Evolutionary conservation across 1,140 invertebrate species (phyloP).

Genomic region (Ridgeia piscesae): DNA sequence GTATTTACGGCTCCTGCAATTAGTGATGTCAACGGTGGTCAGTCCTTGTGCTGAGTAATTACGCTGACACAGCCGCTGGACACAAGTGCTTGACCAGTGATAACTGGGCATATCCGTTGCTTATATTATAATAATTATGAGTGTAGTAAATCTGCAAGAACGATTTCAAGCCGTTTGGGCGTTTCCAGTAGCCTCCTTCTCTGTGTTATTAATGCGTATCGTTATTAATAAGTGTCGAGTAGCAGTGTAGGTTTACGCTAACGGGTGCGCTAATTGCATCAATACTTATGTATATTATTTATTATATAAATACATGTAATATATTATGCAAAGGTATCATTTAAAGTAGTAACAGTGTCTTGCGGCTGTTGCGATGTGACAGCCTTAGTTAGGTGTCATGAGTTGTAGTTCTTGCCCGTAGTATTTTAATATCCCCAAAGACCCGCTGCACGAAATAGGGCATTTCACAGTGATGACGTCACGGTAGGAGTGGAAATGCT

Average conservation of each 20-base stretch:
- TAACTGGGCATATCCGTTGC: no score
- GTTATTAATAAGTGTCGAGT: background rate
- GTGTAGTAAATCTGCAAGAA: background rate
- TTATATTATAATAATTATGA: no score
- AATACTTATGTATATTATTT: background rate
- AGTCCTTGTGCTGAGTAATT: no score
- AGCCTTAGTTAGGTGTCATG: background rate
- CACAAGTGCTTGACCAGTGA: no score
- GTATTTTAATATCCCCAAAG: background rate
- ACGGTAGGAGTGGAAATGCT: no score
- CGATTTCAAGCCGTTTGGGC: background rate
- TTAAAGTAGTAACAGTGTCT: background rate
- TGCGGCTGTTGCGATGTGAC: background rate
- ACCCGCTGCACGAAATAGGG: background rate
- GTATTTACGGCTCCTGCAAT: no score
- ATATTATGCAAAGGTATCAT: background rate
- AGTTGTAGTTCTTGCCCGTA: background rate
- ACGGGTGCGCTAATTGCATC: background rate
- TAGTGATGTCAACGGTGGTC: no score
- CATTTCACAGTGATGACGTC: no score
- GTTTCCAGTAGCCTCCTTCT: background rate
- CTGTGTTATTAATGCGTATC: background rate
- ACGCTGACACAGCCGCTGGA: no score
- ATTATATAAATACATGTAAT: background rate
- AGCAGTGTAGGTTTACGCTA: background rate